Percentiles rank a stretch among this genome's conserved stretches.
Evolutionary conservation across 2,888 invertebrate species (phyloP).

Genomic region (Papilio demoleus): DNA sequence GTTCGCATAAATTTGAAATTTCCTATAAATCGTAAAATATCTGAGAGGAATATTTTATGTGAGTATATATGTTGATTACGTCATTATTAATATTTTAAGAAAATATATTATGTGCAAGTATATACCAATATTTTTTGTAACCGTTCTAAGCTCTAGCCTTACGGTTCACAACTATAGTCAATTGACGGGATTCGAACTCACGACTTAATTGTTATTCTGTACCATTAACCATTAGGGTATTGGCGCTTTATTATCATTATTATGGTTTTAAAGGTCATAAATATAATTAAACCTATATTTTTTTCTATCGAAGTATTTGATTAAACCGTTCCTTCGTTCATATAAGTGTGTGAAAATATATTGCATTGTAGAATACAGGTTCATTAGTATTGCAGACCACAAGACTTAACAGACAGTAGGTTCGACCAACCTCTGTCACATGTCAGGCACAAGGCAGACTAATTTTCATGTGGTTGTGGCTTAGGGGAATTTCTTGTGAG

Average conservation of each 20-base stretch:
- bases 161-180: no score
- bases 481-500: constrained; percentile 20
- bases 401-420: constrained; percentile 20
- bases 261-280: no score
- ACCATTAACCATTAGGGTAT: no score
- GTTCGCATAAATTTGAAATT: constrained; percentile 11
- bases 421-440: constrained; percentile 22
- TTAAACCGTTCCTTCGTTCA: background rate
- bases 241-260: no score
- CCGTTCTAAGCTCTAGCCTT: no score
- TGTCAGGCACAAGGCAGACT: constrained; percentile 22
- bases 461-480: constrained; percentile 22
- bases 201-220: no score
- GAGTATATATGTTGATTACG: no score
- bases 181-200: no score
- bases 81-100: no score
- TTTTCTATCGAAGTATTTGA: background rate
- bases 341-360: background rate
- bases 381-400: constrained; percentile 33
- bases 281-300: no score
- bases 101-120: no score
- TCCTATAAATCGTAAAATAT: background rate
- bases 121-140: no score
- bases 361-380: background rate
- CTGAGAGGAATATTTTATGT: background rate